Base-by-base conservation (phyloP, 1,140 invertebrate genomes). In the Grapholita molesta region DNA sequence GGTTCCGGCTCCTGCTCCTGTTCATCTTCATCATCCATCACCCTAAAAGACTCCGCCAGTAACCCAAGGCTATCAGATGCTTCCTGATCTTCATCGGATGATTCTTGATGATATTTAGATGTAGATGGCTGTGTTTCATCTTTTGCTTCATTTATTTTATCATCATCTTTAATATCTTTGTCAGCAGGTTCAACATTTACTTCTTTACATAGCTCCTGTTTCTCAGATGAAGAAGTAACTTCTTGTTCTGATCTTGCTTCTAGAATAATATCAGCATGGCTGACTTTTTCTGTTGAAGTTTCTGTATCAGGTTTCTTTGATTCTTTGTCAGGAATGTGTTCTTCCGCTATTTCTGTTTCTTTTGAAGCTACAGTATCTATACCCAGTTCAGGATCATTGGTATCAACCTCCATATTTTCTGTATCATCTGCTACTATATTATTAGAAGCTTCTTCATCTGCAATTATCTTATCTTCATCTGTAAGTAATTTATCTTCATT, bases 21-120 rank as follows among this genome's bases (percentile, higher is more conserved):
- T 3, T 88, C 85, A 28, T 89, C 85, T 72, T 89, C 85, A 70
- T 89, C 84, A 21, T 84, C 84, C 71, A 82, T 78, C 0, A 86
- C 67, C 23, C 82, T 78, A 2, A 80, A 84, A 0, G 86, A 87
- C 66, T 89, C 88, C 2, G 88, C 85, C 12, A 90, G 66, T 3
- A 90, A 42, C 0, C 84, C 88, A 1, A 90, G 74, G 69, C 81
- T 87, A 35, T 90, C 88, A 0, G 76, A 69, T 7, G 79, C 75
- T 38, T 89, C 83, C 3, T 69, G 61, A 3, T 72, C 68, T 52
- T 79, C 78, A 32, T 79, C 77, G 0, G 75, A 74, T 5, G 70
- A 72, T 18, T 82, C 77, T 12, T 74, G 73, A 28, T 66, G 76
- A 70, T 71, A 76, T 71, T 64, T 64, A 25, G 69, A 70, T 23